phyloP scores from a whole-genome alignment of 2,888 invertebrate species.

The Trissolcus brochymenae region DNA sequence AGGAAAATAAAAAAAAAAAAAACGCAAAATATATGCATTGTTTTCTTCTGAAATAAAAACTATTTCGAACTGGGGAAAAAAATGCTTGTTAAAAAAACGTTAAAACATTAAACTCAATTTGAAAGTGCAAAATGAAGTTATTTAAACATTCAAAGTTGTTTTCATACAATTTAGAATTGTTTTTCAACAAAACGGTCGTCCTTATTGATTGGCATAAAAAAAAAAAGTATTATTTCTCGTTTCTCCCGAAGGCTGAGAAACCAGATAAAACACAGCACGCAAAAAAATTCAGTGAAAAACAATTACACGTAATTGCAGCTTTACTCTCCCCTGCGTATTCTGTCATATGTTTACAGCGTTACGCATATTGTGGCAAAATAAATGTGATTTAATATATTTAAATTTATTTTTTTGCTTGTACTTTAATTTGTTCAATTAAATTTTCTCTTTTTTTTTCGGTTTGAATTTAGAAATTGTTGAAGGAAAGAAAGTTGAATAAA shows the following conservation, averaged over 20 bases:
- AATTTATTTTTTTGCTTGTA: neutral
- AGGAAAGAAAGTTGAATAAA: too few species aligned
- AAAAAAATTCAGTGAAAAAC: conserved; percentile 53
- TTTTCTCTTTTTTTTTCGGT: too few species aligned
- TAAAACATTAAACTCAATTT: too few species aligned
- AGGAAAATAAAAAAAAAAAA: too few species aligned
- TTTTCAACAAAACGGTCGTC: conserved; percentile 32
- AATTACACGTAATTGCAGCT: conserved; percentile 48
- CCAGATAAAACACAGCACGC: conserved; percentile 51
- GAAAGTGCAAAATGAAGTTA: too few species aligned
- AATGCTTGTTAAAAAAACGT: too few species aligned
- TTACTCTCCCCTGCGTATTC: conserved; percentile 16
- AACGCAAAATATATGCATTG: too few species aligned
- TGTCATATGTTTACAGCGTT: conserved; percentile 41
- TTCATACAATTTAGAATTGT: too few species aligned
- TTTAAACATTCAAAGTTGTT: too few species aligned
- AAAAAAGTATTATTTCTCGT: conserved; percentile 47
- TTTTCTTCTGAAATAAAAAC: too few species aligned
- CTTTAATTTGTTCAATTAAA: neutral
- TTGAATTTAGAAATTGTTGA: too few species aligned
- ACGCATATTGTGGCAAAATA: conserved; percentile 11
- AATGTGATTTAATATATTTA: conserved; percentile 3
- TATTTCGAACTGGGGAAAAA: too few species aligned
- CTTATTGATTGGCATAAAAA: conserved; percentile 45
- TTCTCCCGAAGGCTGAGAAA: conserved; percentile 30